These are phyloP conservation scores for Bostrychus sinensis DNA, from an alignment of 2,113 vertebrate genomes.

Conservation along the genomic window DNA sequence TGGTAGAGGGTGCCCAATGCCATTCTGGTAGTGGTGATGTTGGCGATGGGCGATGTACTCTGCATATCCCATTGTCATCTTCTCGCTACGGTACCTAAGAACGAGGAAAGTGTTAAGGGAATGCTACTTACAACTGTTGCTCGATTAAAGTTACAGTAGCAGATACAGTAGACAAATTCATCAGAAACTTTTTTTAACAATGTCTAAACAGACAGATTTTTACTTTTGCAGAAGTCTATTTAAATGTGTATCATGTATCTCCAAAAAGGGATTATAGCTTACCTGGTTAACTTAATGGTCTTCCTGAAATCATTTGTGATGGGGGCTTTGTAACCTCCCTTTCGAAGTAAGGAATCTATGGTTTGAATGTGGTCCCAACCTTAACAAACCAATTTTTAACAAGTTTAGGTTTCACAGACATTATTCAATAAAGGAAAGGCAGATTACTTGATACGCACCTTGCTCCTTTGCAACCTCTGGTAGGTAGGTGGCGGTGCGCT, in stretches of 20 bases:
- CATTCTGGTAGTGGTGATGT: conserved; percentile 99
- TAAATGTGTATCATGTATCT: background rate
- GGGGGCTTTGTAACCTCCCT: conserved; percentile 99
- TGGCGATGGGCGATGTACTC: conserved; percentile 99
- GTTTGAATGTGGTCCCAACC: conserved; percentile 99
- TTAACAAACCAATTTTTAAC: conserved; percentile 54
- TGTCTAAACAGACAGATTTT: no score
- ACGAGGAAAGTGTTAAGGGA: conserved; percentile 26
- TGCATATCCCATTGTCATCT: conserved; percentile 99
- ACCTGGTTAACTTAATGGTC: conserved; percentile 99
- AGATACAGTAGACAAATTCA: no score
- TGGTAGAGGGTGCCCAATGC: conserved; percentile 97
- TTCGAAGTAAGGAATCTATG: conserved; percentile 99
- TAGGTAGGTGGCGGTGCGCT: conserved; percentile 99
- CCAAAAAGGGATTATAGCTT: conserved; percentile 39
- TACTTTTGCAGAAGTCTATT: background rate
- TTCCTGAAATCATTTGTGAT: conserved; percentile 99
- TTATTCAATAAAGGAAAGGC: no score
- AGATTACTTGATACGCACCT: conserved; percentile 81
- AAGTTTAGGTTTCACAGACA: background rate
- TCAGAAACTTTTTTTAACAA: no score
- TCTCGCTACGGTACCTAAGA: conserved; percentile 97
- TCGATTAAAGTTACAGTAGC: background rate
- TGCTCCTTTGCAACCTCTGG: conserved; percentile 99
- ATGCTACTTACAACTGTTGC: background rate